These are phyloP conservation scores for Mus caroli DNA, from an alignment of 2,797 vertebrate species.

Conservation along the genomic window DNA sequence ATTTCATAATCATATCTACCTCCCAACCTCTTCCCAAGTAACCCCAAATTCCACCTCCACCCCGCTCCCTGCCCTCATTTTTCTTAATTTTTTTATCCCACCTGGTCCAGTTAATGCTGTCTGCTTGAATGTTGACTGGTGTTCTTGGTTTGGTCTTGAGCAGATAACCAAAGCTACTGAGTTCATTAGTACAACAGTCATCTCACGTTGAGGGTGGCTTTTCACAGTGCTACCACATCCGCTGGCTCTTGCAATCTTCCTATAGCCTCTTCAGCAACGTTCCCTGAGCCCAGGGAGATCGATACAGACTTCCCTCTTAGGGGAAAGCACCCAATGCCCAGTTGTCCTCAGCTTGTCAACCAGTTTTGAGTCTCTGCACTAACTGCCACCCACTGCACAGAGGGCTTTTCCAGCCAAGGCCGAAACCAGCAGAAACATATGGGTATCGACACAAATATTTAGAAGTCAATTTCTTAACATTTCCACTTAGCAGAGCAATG, in stretches of 20 bases:
- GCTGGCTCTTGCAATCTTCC: neutral
- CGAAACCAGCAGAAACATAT: neutral
- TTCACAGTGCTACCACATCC: neutral
- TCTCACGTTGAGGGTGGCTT: too few relatives aligned
- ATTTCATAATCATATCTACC: neutral
- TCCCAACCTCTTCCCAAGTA: neutral
- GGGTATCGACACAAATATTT: neutral
- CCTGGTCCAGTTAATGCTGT: neutral
- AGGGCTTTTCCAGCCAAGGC: neutral
- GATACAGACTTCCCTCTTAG: neutral
- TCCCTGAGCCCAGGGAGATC: neutral
- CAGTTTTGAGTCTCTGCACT: neutral
- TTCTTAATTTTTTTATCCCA: neutral
- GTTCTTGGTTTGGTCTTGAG: neutral
- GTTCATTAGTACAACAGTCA: neutral
- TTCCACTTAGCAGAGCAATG: neutral
- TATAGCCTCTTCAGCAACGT: neutral
- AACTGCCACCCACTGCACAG: neutral
- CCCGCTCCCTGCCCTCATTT: neutral
- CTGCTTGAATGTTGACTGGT: neutral
- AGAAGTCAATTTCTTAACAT: neutral
- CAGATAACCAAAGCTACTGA: neutral
- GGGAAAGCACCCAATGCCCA: neutral
- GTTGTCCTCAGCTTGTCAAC: too few relatives aligned
- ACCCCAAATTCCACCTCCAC: neutral